Conservation (phyloP, 2,797 vertebrate species). For the Halcyon smyrnensis region DNA sequence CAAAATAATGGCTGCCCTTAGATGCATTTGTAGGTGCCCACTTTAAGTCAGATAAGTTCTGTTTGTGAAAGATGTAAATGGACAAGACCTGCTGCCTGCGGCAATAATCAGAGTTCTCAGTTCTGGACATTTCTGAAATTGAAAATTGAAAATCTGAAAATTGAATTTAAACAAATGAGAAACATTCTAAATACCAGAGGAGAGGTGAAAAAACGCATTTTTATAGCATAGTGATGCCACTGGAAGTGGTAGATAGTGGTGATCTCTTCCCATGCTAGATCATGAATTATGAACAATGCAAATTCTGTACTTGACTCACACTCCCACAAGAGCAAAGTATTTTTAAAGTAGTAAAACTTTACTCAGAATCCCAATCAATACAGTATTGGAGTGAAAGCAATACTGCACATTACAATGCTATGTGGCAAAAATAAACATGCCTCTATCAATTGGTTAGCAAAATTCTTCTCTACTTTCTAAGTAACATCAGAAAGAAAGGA, state of each 20-base stretch:
- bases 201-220: neutral
- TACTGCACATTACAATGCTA: neutral
- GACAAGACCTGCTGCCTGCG: rapidly evolving
- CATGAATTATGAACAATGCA: neutral
- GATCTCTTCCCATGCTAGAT: neutral
- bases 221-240: neutral
- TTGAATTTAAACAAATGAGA: neutral
- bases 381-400: neutral
- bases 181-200: neutral
- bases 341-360: neutral
- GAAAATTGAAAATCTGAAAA: neutral
- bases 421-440: neutral
- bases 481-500: neutral
- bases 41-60: neutral
- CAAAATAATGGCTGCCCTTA: neutral
- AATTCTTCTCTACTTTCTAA: neutral
- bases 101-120: neutral
- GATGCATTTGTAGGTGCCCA: neutral
- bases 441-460: neutral
- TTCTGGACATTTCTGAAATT: neutral
- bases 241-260: neutral
- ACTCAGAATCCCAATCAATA: neutral
- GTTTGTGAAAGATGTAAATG: neutral
- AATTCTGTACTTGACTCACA: neutral
- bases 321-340: neutral